Conservation (phyloP, 2,888 invertebrate genomes). For the Caenorhabditis doughertyi region DNA sequence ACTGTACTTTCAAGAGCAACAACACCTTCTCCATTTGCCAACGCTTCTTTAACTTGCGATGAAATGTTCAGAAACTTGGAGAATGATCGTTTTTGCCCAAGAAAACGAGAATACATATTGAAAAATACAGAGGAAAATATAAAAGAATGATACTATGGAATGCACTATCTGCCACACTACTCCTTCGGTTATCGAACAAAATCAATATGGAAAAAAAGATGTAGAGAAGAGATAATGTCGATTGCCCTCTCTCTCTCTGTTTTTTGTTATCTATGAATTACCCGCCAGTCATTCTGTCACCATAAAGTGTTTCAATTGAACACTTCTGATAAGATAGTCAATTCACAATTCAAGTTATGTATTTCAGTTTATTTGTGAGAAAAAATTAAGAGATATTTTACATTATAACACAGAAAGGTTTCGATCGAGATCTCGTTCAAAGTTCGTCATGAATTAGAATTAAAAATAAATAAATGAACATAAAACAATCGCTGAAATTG, state of each 20-base stretch:
- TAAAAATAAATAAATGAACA: neutral
- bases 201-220: conserved; percentile 33
- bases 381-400: neutral
- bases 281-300: conserved; percentile 15
- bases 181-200: conserved; percentile 25
- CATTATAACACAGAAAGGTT: conserved; percentile 10
- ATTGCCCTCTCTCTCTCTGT: conserved; percentile 28
- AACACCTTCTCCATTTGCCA: conserved; percentile 84
- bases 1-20: conserved; percentile 98
- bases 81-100: conserved; percentile 43
- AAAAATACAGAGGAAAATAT: conserved; percentile 1
- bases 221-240: conserved; percentile 33
- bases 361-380: neutral
- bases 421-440: conserved; percentile 64
- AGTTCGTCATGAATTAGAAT: conserved; percentile 54
- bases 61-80: conserved; percentile 66
- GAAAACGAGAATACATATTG: conserved; percentile 32
- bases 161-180: conserved; percentile 27
- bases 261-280: conserved; percentile 32
- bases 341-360: neutral
- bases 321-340: conserved; percentile 31
- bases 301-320: conserved; percentile 1
- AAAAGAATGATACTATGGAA: conserved; percentile 6
- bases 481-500: conserved; percentile 2
- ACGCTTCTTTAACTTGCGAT: conserved; percentile 68